phyloP scores from a whole-genome alignment of 2,113 vertebrate species.

The Heptranchias perlo region DNA sequence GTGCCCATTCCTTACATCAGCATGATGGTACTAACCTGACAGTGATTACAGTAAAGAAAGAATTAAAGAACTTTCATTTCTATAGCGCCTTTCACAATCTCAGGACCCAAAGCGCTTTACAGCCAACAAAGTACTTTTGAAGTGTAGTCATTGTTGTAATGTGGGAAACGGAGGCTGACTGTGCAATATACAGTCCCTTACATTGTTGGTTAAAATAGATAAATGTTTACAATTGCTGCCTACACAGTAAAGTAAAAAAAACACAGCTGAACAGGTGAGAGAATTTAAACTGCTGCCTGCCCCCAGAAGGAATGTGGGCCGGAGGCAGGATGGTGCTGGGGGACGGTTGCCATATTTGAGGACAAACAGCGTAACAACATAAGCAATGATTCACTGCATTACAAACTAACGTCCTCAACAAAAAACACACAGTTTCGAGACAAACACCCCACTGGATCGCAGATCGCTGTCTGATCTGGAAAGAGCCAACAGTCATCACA shows the following conservation, averaged over 20 bases:
- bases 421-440: neutral
- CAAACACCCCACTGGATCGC: neutral
- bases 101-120: too few relatives aligned
- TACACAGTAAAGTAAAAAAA: slow-evolving; percentile 49
- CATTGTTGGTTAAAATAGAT: slow-evolving; percentile 57
- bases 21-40: neutral
- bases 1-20: neutral
- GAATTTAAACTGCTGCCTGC: neutral
- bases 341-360: slow-evolving; percentile 42
- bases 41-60: neutral
- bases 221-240: slow-evolving; percentile 68
- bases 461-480: neutral
- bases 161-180: neutral
- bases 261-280: slow-evolving; percentile 43
- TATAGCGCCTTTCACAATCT: too few relatives aligned
- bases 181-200: neutral
- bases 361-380: slow-evolving; percentile 27
- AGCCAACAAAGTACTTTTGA: too few relatives aligned
- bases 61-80: too few relatives aligned
- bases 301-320: slow-evolving; percentile 35
- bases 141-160: too few relatives aligned
- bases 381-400: too few relatives aligned
- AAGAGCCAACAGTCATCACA: neutral
- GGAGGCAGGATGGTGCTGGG: slow-evolving; percentile 41
- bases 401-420: too few relatives aligned